Percentiles rank a stretch among this genome's conserved stretches.
phyloP scores from a whole-genome alignment of 2,113 vertebrate genomes.

The Lethenteron reissneri region DNA sequence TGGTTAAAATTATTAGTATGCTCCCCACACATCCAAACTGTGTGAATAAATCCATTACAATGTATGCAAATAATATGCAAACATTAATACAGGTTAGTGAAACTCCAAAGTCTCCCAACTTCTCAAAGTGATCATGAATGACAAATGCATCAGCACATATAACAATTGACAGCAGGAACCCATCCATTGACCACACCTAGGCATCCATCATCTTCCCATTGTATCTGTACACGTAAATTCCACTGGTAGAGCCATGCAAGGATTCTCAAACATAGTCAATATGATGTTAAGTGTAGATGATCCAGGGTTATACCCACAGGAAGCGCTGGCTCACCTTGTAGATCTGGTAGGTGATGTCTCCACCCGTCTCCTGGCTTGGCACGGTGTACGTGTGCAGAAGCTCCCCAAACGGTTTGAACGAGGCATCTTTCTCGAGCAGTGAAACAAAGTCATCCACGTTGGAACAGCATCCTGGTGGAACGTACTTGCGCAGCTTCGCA shows the following conservation, averaged over 20 bases:
- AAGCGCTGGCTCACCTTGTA: conserved; percentile 43
- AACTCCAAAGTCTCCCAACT: too few relatives aligned
- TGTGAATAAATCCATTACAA: too few relatives aligned
- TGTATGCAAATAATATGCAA: too few relatives aligned
- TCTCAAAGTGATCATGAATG: too few relatives aligned
- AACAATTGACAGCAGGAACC: neutral
- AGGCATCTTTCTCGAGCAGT: conserved; percentile 72
- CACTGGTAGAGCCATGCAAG: neutral
- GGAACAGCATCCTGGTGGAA: conserved; percentile 66
- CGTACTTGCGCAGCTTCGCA: conserved; percentile 66
- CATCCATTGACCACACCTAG: neutral
- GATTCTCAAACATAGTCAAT: too few relatives aligned
- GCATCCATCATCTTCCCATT: neutral
- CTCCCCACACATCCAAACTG: too few relatives aligned
- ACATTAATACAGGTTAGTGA: too few relatives aligned
- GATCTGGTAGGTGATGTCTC: conserved; percentile 64
- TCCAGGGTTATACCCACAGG: neutral
- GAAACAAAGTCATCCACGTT: conserved; percentile 74
- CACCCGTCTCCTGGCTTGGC: conserved; percentile 59
- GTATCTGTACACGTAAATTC: neutral
- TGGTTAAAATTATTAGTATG: too few relatives aligned
- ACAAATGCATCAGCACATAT: conserved; percentile 5
- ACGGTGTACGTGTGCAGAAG: conserved; percentile 60
- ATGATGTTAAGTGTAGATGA: too few relatives aligned
- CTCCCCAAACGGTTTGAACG: conserved; percentile 74